Percentiles rank a stretch among this genome's conserved stretches.
These are phyloP conservation scores for Brachionus calyciflorus DNA, from an alignment of 1,140 invertebrate genomes.

Conservation along the genomic window DNA sequence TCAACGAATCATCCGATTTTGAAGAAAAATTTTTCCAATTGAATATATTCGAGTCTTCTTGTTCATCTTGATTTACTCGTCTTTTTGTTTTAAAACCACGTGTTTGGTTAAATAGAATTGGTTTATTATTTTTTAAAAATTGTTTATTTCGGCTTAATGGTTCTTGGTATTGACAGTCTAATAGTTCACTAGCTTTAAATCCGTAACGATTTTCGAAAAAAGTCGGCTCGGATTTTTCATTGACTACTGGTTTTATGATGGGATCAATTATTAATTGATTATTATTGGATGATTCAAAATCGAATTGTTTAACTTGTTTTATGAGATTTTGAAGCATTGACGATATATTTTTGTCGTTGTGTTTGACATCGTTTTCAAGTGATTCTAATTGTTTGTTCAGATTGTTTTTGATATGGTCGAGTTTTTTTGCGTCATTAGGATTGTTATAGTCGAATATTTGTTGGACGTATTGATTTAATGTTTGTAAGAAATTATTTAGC, in stretches of 20 bases:
- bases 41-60: neutral
- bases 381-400: slow-evolving; percentile 1
- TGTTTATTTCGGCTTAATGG: neutral
- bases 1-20: neutral
- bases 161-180: neutral
- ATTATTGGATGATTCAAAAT: neutral
- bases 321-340: neutral
- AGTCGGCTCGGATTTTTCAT: neutral
- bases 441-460: neutral
- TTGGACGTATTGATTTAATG: slow-evolving; percentile 4
- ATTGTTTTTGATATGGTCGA: neutral
- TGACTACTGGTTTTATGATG: neutral
- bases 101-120: neutral
- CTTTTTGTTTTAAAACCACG: slow-evolving; percentile 38
- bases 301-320: neutral
- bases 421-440: neutral
- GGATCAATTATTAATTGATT: slow-evolving; percentile 4
- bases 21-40: neutral
- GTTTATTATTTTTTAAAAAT: neutral
- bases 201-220: slow-evolving; percentile 34
- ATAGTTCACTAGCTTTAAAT: neutral
- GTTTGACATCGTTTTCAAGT: neutral
- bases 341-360: neutral
- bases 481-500: neutral
- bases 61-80: neutral